These are phyloP conservation scores for Hydrotaea cyrtoneurina DNA, from an alignment of 2,888 invertebrate genomes.

Conservation along the genomic window DNA sequence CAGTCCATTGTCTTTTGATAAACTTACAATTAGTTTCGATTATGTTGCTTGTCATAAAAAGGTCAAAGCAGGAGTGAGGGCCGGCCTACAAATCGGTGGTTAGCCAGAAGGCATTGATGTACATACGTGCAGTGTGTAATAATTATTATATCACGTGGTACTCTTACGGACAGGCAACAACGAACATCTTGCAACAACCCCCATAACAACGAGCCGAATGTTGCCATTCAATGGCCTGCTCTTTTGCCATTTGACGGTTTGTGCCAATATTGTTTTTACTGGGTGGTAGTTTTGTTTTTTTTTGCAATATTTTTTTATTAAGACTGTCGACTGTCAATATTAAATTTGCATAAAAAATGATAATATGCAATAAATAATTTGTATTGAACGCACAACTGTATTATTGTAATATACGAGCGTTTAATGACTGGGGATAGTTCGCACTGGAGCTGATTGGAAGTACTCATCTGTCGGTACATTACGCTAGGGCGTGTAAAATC, in stretches of 20 bases:
- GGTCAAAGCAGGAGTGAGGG: constrained; percentile 45
- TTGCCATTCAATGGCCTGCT: not conserved
- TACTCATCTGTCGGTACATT: not conserved
- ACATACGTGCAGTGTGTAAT: not conserved
- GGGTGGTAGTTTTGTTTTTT: not conserved
- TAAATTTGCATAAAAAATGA: constrained; percentile 47
- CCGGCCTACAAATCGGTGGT: not conserved
- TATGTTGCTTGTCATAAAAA: constrained; percentile 59
- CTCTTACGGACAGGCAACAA: not conserved
- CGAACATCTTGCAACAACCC: constrained; percentile 36
- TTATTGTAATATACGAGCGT: constrained; percentile 43
- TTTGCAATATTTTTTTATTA: constrained; percentile 24
- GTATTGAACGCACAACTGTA: constrained; percentile 30
- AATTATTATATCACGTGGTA: constrained; percentile 55
- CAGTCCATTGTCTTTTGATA: constrained; percentile 21
- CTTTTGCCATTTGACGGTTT: not conserved
- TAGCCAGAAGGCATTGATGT: not conserved
- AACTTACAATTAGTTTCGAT: constrained; percentile 62
- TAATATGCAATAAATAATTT: constrained; percentile 35
- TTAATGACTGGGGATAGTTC: constrained; percentile 18
- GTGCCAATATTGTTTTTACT: not conserved
- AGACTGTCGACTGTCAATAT: not conserved
- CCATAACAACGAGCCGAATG: not conserved
- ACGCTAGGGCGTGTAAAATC: not conserved
- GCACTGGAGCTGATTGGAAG: too few relatives aligned